phyloP scores from a whole-genome alignment of 2,888 invertebrate genomes.

The Nezara viridula region DNA sequence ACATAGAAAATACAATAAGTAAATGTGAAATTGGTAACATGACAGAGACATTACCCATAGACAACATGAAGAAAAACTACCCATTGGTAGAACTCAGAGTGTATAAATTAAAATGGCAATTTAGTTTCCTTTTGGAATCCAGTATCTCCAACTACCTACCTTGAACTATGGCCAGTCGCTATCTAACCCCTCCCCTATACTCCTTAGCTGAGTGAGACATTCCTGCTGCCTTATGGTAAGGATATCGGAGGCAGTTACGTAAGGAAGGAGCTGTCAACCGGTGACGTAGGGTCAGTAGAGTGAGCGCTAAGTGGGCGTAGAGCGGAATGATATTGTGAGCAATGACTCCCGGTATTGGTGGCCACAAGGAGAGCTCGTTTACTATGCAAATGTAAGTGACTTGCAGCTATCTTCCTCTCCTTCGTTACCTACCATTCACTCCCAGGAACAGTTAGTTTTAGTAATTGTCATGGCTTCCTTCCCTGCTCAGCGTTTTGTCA shows the following conservation, averaged over 20 bases:
- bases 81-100: too few relatives aligned
- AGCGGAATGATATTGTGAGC: background rate
- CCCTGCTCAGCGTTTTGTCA: constrained; percentile 17
- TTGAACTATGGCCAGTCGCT: background rate
- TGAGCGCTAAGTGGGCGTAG: background rate
- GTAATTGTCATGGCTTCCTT: constrained; percentile 48
- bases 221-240: background rate
- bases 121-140: too few relatives aligned
- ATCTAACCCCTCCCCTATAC: background rate
- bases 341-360: constrained; percentile 51
- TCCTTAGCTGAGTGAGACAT: background rate
- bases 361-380: constrained; percentile 49
- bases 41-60: too few relatives aligned
- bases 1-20: too few relatives aligned
- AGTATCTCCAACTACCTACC: background rate
- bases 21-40: too few relatives aligned
- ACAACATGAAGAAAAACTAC: too few relatives aligned
- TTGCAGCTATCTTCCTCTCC: constrained; percentile 34
- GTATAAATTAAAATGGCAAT: too few relatives aligned
- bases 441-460: background rate
- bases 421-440: constrained; percentile 54
- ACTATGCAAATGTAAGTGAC: constrained; percentile 53
- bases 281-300: background rate
- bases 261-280: background rate
- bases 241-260: background rate